These are phyloP conservation scores for Phalacrocorax pelagicus DNA, from an alignment of 2,113 vertebrate genomes.

Conservation along the genomic window DNA sequence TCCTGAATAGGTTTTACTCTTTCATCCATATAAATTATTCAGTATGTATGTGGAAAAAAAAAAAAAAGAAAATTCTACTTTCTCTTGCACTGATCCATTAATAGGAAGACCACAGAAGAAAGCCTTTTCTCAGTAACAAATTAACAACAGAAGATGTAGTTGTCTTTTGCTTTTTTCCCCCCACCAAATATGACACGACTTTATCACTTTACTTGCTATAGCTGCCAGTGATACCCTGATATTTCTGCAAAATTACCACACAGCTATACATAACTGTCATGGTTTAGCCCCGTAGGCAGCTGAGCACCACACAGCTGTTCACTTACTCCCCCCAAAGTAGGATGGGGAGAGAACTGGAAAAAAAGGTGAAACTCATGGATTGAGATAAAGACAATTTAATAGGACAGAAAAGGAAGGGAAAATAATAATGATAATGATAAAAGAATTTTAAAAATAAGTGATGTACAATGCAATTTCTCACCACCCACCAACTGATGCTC, in stretches of 20 bases:
- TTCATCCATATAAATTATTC: neutral
- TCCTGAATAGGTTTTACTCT: neutral
- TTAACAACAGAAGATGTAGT: neutral
- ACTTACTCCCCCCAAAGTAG: neutral
- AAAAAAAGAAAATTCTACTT: too few species aligned
- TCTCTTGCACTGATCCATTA: neutral
- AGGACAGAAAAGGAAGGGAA: neutral
- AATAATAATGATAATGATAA: neutral
- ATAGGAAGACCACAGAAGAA: neutral
- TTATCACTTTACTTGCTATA: neutral
- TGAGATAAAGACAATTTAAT: neutral
- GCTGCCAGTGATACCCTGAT: neutral
- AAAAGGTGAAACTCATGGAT: neutral
- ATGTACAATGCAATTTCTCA: too few species aligned
- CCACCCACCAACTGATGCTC: too few species aligned
- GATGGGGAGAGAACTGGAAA: neutral
- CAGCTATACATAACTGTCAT: neutral
- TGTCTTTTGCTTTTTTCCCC: neutral
- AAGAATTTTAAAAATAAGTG: too few species aligned
- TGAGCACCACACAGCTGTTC: neutral
- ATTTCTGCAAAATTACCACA: neutral
- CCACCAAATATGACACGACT: neutral
- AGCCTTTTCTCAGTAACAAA: neutral
- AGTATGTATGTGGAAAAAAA: neutral
- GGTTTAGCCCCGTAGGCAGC: neutral